A percentile compares a stretch with the other conserved stretches of the same genome.
Evolutionary conservation across 2,797 vertebrate species (phyloP).

Genomic region (Pangasius krempfi): DNA sequence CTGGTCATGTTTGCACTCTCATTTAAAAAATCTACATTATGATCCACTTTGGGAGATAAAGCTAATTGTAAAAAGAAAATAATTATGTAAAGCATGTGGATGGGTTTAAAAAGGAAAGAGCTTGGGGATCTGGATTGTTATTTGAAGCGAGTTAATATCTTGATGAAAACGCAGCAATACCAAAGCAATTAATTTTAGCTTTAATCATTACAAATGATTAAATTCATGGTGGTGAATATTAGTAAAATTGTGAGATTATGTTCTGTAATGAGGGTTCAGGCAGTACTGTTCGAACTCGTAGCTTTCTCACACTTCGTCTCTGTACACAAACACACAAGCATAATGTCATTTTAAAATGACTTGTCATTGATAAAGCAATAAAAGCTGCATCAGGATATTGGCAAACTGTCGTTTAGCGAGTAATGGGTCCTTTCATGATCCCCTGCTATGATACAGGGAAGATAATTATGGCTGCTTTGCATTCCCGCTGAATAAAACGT

Average conservation of each 20-base stretch:
- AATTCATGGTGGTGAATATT: background rate
- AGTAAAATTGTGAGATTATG: background rate
- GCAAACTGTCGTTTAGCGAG: constrained; percentile 28
- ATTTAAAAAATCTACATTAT: background rate
- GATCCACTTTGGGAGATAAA: background rate
- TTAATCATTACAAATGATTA: background rate
- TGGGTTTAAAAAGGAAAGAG: background rate
- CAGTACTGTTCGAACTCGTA: background rate
- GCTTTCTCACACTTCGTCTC: background rate
- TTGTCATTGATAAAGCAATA: constrained; percentile 34
- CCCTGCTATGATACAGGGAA: constrained; percentile 12
- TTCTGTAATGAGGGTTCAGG: too few relatives aligned
- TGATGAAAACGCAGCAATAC: background rate
- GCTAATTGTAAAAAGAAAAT: background rate
- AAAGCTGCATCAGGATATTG: constrained; percentile 32
- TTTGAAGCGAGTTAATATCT: background rate
- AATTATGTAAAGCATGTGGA: background rate
- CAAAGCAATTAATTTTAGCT: background rate
- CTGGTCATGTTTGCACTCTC: background rate
- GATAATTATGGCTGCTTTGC: constrained; percentile 41
- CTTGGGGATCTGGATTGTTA: background rate
- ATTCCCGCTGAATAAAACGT: constrained; percentile 19
- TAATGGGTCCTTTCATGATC: constrained; percentile 11
- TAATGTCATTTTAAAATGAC: constrained; percentile 31
- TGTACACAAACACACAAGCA: background rate